Conservation (phyloP, 1,140 invertebrate genomes). For the Drosophila navojoa region DNA sequence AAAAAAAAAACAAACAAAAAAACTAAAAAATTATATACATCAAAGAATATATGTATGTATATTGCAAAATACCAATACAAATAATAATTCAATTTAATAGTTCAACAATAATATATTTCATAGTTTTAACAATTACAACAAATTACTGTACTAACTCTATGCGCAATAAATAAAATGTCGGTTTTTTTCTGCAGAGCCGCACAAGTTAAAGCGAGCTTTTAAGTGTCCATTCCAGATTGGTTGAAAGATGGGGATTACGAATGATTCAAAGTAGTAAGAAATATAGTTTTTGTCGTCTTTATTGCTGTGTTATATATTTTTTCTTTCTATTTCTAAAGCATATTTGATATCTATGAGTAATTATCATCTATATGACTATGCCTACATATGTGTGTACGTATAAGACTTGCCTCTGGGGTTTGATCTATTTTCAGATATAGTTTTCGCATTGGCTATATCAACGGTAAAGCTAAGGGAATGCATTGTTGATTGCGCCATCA, state of each 20-base stretch:
- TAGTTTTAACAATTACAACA: slow-evolving; percentile 75
- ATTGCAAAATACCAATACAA: slow-evolving; percentile 58
- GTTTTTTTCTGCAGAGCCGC: slow-evolving; percentile 53
- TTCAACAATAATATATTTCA: slow-evolving; percentile 77
- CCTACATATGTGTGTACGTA: slow-evolving; percentile 19
- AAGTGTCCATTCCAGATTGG: not conserved
- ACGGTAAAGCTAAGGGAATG: slow-evolving; percentile 58
- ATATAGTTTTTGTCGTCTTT: not conserved
- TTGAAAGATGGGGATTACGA: not conserved
- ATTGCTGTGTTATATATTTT: slow-evolving; percentile 47
- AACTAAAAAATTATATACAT: slow-evolving; percentile 39
- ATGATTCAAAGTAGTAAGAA: not conserved
- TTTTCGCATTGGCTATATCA: slow-evolving; percentile 27
- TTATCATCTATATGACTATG: slow-evolving; percentile 20
- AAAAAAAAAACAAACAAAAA: slow-evolving; percentile 33
- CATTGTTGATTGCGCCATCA: slow-evolving; percentile 58
- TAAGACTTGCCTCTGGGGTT: slow-evolving; percentile 45
- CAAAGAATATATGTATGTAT: slow-evolving; percentile 41
- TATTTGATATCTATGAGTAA: slow-evolving; percentile 43
- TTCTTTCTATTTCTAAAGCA: slow-evolving; percentile 46
- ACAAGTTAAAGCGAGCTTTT: slow-evolving; percentile 47
- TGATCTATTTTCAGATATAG: slow-evolving; percentile 16
- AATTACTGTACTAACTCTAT: slow-evolving; percentile 77
- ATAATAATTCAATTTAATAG: slow-evolving; percentile 72
- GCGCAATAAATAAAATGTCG: slow-evolving; percentile 77